Percentiles rank a stretch among this genome's conserved stretches.
Conservation (phyloP, 2,888 invertebrate genomes). For the Drosophila formosana region DNA sequence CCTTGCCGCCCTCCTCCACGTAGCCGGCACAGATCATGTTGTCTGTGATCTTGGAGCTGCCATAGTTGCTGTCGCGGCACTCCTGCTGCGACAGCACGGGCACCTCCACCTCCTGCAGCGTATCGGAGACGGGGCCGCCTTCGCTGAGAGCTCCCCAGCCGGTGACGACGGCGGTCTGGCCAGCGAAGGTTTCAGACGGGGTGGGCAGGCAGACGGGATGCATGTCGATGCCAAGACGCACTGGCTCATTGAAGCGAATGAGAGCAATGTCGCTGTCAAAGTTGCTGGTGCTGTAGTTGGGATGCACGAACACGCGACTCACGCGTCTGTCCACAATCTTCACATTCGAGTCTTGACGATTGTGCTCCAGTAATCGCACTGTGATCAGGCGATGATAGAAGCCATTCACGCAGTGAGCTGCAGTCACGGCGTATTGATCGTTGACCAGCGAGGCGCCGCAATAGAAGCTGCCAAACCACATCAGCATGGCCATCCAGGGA, state of each 20-base stretch:
- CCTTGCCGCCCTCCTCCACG: slow-evolving; percentile 81
- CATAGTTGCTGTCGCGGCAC: slow-evolving; percentile 81
- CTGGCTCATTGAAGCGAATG: slow-evolving; percentile 88
- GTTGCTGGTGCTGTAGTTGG: slow-evolving; percentile 89
- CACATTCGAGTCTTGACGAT: slow-evolving; percentile 86
- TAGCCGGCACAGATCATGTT: slow-evolving; percentile 84
- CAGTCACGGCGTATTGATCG: slow-evolving; percentile 90
- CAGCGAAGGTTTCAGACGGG: slow-evolving; percentile 73
- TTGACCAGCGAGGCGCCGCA: slow-evolving; percentile 92
- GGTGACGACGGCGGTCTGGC: slow-evolving; percentile 87
- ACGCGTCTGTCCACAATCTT: slow-evolving; percentile 84
- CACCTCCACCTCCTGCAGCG: slow-evolving; percentile 89
- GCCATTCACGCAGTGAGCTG: slow-evolving; percentile 90
- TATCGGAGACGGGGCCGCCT: slow-evolving; percentile 89
- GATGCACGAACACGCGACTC: slow-evolving; percentile 86
- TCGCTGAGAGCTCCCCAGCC: slow-evolving; percentile 92
- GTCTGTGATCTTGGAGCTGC: slow-evolving; percentile 78
- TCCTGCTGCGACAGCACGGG: slow-evolving; percentile 89
- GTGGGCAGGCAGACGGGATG: slow-evolving; percentile 92
- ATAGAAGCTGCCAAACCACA: slow-evolving; percentile 87
- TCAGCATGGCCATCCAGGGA: slow-evolving; percentile 90
- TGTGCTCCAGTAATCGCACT: slow-evolving; percentile 90
- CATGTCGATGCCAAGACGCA: slow-evolving; percentile 87
- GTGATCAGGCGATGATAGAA: slow-evolving; percentile 87
- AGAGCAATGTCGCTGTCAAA: slow-evolving; percentile 94